These are phyloP conservation scores for Melanostoma mellinum DNA, from an alignment of 2,888 invertebrate genomes.

Conservation along the genomic window DNA sequence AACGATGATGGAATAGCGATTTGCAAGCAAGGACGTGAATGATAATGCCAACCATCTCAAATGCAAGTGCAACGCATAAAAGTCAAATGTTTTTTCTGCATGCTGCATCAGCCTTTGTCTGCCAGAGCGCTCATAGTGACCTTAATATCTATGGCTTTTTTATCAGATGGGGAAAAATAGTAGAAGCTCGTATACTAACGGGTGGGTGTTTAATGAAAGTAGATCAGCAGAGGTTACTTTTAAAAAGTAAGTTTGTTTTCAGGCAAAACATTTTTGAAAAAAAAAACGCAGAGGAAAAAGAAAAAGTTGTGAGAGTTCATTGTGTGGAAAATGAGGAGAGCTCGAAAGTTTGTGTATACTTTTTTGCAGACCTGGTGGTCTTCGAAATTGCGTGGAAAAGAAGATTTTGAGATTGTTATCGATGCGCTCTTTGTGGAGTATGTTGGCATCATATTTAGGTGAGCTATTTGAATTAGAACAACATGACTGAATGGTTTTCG, in stretches of 20 bases:
- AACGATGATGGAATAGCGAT: slow-evolving; percentile 44
- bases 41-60: slow-evolving; percentile 29
- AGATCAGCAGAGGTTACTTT: slow-evolving; percentile 27
- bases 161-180: slow-evolving; percentile 51
- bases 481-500: no score
- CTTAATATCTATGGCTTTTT: slow-evolving; percentile 33
- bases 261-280: neutral
- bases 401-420: no score
- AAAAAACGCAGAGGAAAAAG: no score
- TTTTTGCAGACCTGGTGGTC: no score
- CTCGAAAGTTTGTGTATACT: no score
- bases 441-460: no score
- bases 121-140: slow-evolving; percentile 12
- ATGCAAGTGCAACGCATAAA: slow-evolving; percentile 11
- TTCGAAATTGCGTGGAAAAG: no score
- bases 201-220: slow-evolving; percentile 37
- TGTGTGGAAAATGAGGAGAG: no score
- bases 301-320: no score
- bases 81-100: slow-evolving; percentile 11
- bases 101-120: neutral
- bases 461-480: no score
- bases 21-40: slow-evolving; percentile 37
- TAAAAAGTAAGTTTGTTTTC: slow-evolving; percentile 17
- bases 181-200: slow-evolving; percentile 20
- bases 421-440: no score